Evolutionary conservation across 2,888 invertebrate genomes (phyloP).

Genomic region (Amphipoea lucens): DNA sequence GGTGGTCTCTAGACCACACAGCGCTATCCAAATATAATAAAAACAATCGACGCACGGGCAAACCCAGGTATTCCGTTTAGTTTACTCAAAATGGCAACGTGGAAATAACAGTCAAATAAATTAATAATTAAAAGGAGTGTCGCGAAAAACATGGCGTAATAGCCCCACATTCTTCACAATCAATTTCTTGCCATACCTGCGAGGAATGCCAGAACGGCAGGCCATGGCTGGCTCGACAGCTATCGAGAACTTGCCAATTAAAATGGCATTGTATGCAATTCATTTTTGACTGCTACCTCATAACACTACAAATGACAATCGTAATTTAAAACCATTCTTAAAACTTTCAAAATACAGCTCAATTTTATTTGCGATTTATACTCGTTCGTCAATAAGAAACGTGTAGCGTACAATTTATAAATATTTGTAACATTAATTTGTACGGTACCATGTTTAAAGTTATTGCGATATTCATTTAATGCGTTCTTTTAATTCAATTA

Average conservation of each 20-base stretch:
- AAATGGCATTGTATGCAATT: slow-evolving; percentile 70
- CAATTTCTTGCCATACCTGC: slow-evolving; percentile 72
- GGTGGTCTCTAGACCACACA: slow-evolving; percentile 52
- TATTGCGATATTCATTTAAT: slow-evolving; percentile 37
- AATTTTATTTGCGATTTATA: slow-evolving; percentile 30
- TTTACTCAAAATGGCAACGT: slow-evolving; percentile 52
- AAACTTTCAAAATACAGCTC: slow-evolving; percentile 13
- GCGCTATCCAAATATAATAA: slow-evolving; percentile 18
- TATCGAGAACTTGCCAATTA: slow-evolving; percentile 73
- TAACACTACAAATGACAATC: slow-evolving; percentile 29
- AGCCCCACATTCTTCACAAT: slow-evolving; percentile 74
- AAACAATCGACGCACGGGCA: slow-evolving; percentile 23
- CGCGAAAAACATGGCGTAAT: slow-evolving; percentile 72
- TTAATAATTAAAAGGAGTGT: slow-evolving; percentile 72
- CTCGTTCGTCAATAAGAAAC: slow-evolving; percentile 25
- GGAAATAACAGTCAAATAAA: slow-evolving; percentile 67
- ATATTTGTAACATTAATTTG: slow-evolving; percentile 53
- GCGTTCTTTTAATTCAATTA: slow-evolving; percentile 45
- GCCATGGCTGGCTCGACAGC: slow-evolving; percentile 52
- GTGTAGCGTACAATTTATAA: slow-evolving; percentile 45
- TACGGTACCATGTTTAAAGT: slow-evolving; percentile 46
- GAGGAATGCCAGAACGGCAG: slow-evolving; percentile 56
- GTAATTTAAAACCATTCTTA: slow-evolving; percentile 40
- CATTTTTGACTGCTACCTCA: slow-evolving; percentile 70
- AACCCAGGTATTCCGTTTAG: slow-evolving; percentile 45